phyloP scores from a whole-genome alignment of 1,140 invertebrate genomes.

The Daktulosphaira vitifoliae region DNA sequence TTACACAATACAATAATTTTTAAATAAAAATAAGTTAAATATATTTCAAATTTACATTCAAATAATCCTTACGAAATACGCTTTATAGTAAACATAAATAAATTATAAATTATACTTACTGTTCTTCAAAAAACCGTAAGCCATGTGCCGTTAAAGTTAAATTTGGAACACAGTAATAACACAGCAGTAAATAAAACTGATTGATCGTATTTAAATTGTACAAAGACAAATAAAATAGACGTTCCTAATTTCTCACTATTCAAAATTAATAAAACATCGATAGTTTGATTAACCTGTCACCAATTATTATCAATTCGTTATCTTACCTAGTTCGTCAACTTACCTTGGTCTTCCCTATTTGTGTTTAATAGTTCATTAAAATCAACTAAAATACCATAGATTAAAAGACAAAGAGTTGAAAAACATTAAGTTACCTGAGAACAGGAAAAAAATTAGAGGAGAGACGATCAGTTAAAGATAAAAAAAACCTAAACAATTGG shows the following conservation, averaged over 20 bases:
- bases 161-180: not conserved
- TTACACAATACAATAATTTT: not conserved
- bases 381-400: too few relatives aligned
- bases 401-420: too few relatives aligned
- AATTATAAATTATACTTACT: too few relatives aligned
- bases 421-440: too few relatives aligned
- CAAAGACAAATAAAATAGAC: not conserved
- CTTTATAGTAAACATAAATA: not conserved
- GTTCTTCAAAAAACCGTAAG: too few relatives aligned
- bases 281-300: not conserved
- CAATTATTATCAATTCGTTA: slow-evolving; percentile 4
- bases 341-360: not conserved
- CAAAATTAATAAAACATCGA: not conserved
- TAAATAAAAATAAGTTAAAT: not conserved
- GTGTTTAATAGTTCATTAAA: too few relatives aligned
- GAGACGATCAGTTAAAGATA: too few relatives aligned
- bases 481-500: too few relatives aligned
- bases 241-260: not conserved
- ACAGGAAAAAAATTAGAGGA: too few relatives aligned
- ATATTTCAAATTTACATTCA: not conserved
- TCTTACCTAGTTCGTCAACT: slow-evolving; percentile 5
- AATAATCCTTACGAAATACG: too few relatives aligned
- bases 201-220: not conserved
- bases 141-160: too few relatives aligned
- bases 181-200: not conserved